These are phyloP conservation scores for human DNA, from an alignment of 2,113 vertebrate genomes.

Conservation along the genomic window DNA sequence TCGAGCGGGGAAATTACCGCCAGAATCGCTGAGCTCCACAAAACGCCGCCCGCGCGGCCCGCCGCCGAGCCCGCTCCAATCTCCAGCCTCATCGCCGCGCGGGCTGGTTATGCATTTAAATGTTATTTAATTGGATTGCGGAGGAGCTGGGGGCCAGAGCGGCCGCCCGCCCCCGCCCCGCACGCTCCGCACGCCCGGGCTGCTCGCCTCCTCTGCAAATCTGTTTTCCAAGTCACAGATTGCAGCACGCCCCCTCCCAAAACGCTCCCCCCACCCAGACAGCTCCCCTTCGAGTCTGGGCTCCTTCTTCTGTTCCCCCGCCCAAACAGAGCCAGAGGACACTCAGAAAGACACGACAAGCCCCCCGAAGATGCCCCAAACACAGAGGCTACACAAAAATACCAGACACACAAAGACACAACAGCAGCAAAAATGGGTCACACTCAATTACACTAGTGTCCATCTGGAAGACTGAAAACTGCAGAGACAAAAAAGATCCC, in stretches of 20 bases:
- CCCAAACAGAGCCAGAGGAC: constrained; percentile 58
- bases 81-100: constrained; percentile 80
- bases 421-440: not conserved
- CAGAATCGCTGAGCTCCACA: constrained; percentile 84
- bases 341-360: constrained; percentile 53
- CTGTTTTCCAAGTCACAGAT: constrained; percentile 79
- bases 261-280: not conserved
- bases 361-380: not conserved
- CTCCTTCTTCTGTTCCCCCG: not conserved
- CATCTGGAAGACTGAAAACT: not conserved
- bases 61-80: constrained; percentile 79
- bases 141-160: constrained; percentile 82
- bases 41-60: constrained; percentile 76
- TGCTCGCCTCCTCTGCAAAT: constrained; percentile 65
- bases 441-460: not conserved
- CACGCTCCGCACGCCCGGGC: constrained; percentile 54
- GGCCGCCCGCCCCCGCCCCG: constrained; percentile 65
- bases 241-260: constrained; percentile 42
- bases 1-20: constrained; percentile 79
- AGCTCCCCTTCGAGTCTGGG: constrained; percentile 39
- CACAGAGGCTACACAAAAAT: not conserved
- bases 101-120: constrained; percentile 85
- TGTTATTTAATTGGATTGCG: constrained; percentile 85
- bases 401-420: not conserved
- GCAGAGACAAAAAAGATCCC: not conserved